Percentiles rank a stretch among this genome's conserved stretches.
These are phyloP conservation scores for Triplophysa yarkandensis DNA, from an alignment of 2,797 vertebrate species.

Conservation along the genomic window DNA sequence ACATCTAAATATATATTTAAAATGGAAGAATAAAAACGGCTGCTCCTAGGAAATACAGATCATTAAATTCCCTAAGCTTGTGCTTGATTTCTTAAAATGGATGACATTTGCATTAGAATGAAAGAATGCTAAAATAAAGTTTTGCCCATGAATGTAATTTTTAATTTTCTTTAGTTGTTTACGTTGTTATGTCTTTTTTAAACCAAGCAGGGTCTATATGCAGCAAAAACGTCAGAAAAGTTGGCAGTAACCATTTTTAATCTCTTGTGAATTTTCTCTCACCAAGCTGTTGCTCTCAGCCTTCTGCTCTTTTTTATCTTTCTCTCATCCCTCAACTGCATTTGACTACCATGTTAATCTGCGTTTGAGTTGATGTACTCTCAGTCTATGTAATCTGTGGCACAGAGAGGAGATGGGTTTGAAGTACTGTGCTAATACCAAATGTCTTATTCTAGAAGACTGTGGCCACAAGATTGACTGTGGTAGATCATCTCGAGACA, in stretches of 20 bases:
- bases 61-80: background rate
- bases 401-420: constrained; percentile 24
- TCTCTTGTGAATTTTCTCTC: constrained; percentile 26
- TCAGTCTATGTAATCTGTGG: constrained; percentile 40
- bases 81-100: background rate
- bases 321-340: constrained; percentile 64
- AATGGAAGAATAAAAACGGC: background rate
- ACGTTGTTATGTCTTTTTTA: background rate
- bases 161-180: background rate
- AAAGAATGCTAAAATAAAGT: background rate
- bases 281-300: background rate
- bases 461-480: constrained; percentile 14
- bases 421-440: constrained; percentile 38
- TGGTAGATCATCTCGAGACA: background rate
- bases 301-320: constrained; percentile 39
- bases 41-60: background rate
- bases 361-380: constrained; percentile 34
- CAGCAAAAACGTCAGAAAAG: background rate
- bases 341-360: constrained; percentile 54
- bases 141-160: background rate
- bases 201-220: background rate
- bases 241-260: constrained; percentile 18
- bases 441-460: constrained; percentile 22
- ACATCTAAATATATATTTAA: background rate
- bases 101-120: background rate